Conservation (phyloP, 1,140 invertebrate species). For the Potamilus streckersoni region DNA sequence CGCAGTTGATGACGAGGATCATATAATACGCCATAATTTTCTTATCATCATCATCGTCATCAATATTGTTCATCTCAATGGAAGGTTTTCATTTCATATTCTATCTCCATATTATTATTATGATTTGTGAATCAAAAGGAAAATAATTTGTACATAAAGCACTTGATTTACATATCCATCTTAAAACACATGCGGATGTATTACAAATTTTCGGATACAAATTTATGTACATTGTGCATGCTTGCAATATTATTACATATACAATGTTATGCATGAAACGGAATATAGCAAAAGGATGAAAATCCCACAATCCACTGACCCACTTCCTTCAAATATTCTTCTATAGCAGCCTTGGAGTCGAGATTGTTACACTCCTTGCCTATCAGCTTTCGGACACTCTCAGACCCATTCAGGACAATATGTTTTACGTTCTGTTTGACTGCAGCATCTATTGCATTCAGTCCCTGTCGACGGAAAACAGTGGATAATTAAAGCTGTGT, state of each 20-base stretch:
- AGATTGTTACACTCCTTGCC: slow-evolving; percentile 46
- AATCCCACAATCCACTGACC: slow-evolving; percentile 24
- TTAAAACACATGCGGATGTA: not conserved
- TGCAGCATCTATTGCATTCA: slow-evolving; percentile 51
- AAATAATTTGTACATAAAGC: no score
- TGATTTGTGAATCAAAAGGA: no score
- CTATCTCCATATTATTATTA: no score
- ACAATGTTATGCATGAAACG: not conserved
- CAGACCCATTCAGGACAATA: slow-evolving; percentile 50
- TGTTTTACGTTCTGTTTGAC: slow-evolving; percentile 45
- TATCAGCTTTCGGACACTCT: slow-evolving; percentile 43
- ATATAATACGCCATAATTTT: no score
- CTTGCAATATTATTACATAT: not conserved
- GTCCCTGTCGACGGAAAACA: slow-evolving; percentile 31
- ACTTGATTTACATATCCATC: not conserved
- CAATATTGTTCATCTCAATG: no score
- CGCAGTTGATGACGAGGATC: no score
- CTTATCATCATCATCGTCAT: no score
- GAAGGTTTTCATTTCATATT: no score
- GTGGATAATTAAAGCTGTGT: not conserved
- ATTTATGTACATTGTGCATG: not conserved
- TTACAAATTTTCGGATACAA: not conserved
- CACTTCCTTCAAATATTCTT: slow-evolving; percentile 50
- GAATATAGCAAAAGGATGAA: not conserved
- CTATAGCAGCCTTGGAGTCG: slow-evolving; percentile 52